Evolutionary conservation across 2,113 vertebrate species (phyloP), one percentile per base, ranked within the genome.

Genomic region (Thunnus maccoyii): DNA sequence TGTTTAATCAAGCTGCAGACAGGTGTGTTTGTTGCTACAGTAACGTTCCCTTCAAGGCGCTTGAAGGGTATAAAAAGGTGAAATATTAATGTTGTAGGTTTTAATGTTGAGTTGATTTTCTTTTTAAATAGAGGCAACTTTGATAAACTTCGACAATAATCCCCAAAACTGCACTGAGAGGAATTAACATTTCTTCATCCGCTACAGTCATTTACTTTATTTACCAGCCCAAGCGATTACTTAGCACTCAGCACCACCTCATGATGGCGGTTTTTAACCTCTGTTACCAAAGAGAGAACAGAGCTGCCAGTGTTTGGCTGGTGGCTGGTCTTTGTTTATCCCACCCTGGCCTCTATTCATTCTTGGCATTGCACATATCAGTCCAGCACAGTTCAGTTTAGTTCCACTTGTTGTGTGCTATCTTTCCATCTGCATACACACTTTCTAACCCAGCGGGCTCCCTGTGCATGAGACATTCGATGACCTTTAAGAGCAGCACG

Each of bases 401-500:
- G 61, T 56, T 84, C 69, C 78, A 74, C 75, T 85, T 74, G 69
- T 63, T 47, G 32, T 56, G 60, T 27, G 60, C 71, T 82, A 55
- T 89, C 52, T 32, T 61, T 63, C 62, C 22, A 63, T 87, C 82
- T 78, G 57, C 77, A 82, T 16, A 50, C 71, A 80, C 46, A 32
- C 78, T 61, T 44, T 84, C 66, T 13, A 72, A 72, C 52, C 41
- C 76, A 58, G 65, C 13, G 1, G 58, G 77, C 50, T 58, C 18
- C 20, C 27, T 58, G 54, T 78, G 56, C 73, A 63, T 17, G 58
- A 78, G 62, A 86, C 80, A 56, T 78, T 74, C n/a, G 8, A 32
- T 89, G 88, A 93, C 86, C 90, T 91, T 92, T 89, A 70, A 76
- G 25, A 90, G 66, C 80, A 80, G 76, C 85, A 76, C 48, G 72